These are phyloP conservation scores for Idaea aversata DNA, from an alignment of 2,888 invertebrate species.

Conservation along the genomic window DNA sequence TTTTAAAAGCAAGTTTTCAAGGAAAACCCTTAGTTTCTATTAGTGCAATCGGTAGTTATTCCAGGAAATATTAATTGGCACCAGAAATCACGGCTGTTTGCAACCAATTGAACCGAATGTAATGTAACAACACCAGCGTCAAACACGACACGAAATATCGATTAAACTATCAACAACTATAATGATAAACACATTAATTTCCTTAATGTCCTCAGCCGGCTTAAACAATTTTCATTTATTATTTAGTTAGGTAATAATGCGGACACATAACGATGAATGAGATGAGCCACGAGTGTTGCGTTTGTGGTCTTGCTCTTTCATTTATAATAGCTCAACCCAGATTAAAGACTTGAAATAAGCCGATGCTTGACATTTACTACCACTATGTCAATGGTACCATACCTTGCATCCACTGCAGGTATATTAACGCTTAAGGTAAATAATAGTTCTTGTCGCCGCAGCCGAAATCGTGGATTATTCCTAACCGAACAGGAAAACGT, in stretches of 20 bases:
- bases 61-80: neutral
- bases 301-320: constrained; percentile 15
- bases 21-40: constrained; percentile 10
- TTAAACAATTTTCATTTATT: constrained; percentile 20
- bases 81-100: neutral
- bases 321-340: constrained; percentile 14
- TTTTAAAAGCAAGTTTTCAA: no score
- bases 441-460: no score
- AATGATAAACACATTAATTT: constrained; percentile 20
- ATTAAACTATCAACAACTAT: neutral
- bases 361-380: no score
- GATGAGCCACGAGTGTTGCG: constrained; percentile 21
- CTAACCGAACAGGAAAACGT: no score
- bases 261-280: constrained; percentile 17
- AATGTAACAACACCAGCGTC: constrained; percentile 1
- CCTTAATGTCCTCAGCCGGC: constrained; percentile 20
- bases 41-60: neutral
- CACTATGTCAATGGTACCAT: no score
- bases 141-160: constrained; percentile 4
- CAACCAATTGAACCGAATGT: constrained; percentile 8
- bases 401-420: no score
- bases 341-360: constrained; percentile 8
- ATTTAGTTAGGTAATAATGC: constrained; percentile 20
- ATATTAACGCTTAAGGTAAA: no score
- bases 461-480: no score